A percentile compares a stretch with the other conserved stretches of the same genome.
These are phyloP conservation scores for Uloborus plumipes DNA, from an alignment of 2,888 invertebrate species.

Conservation along the genomic window DNA sequence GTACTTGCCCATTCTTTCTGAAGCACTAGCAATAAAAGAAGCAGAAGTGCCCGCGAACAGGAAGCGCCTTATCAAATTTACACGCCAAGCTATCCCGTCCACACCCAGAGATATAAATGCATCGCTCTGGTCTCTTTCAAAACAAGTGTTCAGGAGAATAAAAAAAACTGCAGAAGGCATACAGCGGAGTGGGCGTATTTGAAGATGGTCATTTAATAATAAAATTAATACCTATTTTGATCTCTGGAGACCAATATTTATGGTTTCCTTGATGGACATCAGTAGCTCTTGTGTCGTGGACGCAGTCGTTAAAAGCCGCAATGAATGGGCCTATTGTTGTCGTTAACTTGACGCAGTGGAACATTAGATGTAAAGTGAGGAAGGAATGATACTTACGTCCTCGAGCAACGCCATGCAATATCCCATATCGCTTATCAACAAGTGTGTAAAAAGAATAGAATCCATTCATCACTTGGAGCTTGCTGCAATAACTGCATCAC, in stretches of 20 bases:
- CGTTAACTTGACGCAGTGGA: not conserved
- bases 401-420: too few relatives aligned
- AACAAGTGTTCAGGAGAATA: not conserved
- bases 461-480: too few relatives aligned
- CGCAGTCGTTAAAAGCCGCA: not conserved
- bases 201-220: slow-evolving; percentile 38
- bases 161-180: not conserved
- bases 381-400: too few relatives aligned
- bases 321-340: slow-evolving; percentile 4
- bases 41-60: too few relatives aligned
- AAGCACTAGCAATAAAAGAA: too few relatives aligned
- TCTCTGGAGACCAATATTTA: slow-evolving; percentile 30
- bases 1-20: too few relatives aligned
- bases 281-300: slow-evolving; percentile 8
- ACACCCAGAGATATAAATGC: slow-evolving; percentile 39
- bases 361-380: too few relatives aligned
- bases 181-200: slow-evolving; percentile 23
- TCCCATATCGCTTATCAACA: too few relatives aligned
- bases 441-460: too few relatives aligned
- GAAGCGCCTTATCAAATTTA: slow-evolving; percentile 35
- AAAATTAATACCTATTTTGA: slow-evolving; percentile 57
- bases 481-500: too few relatives aligned
- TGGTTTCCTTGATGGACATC: slow-evolving; percentile 14
- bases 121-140: not conserved
- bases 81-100: slow-evolving; percentile 33